Base-by-base conservation (phyloP, 1,140 invertebrate genomes). In the Stegodyphus mimosarum region DNA sequence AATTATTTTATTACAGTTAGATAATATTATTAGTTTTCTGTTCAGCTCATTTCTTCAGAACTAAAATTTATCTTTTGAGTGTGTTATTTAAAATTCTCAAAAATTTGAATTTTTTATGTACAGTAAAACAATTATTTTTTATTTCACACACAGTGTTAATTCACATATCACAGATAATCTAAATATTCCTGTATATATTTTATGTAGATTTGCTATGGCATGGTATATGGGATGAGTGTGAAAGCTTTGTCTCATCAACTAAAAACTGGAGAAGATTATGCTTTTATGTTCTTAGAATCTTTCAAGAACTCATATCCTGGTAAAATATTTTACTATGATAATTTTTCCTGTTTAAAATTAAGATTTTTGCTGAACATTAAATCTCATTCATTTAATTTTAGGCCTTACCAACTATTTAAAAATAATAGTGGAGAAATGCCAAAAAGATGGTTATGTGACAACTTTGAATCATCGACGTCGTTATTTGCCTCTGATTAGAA, bases 191-290 rank as follows among this genome's bases (percentile, higher is more conserved):
- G 15, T 60, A 10, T 60, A 60, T 60, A 10, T 80, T n/a, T 50
- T 51, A 79, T 88, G 7, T 94, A 98, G 91, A 93, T 99, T 15
- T 98, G 96, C 88, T 99, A 99, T 91, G 98, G 96, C 9, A 97
- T 99, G 87, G 95, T 99, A 72, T 99, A 99, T 90, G 98, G 98
- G n/a, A 99, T 99, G 93, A 96, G 98, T 11, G 92, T 93, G 13
- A 95, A 94, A 89, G 93, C 95, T 2, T 91, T 99, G n/a, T 93
- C 94, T 0, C 94, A 97, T 84, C 93, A 94, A 78, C 90, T 99
- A 18, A 93, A 93, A 78, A 93, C 98, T n/a, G 92, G 92, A 6
- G 95, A 96, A 90, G 90, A 93, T 71, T 95, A 98, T 89, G 97
- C 98, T 0, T 91, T 91, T 5, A 90, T 93, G 55, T 95, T 98